Evolutionary conservation across 2,888 invertebrate species (phyloP), one percentile per base, ranked within the genome.

Genomic region (Galeruca laticollis): DNA sequence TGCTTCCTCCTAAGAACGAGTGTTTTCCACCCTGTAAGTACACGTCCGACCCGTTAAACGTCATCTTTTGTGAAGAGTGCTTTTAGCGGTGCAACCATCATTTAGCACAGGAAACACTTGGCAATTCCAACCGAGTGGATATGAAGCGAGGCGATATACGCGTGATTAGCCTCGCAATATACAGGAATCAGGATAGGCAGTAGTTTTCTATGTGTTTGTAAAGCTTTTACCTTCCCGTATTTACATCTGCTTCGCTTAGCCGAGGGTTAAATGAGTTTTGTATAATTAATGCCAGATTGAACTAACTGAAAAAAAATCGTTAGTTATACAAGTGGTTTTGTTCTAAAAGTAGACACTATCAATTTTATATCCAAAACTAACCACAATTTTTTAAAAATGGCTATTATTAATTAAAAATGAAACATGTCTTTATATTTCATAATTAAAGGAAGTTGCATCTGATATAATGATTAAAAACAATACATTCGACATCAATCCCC

Each of bases 91-190:
- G 61, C 49, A 61, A 51, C 61, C 51, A 37, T 61, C 61, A 37
- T 49, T 61, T 61, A 61, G 49, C 61, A 61, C 61, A 61, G 61
- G 61, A 61, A 61, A 61, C 61, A 61, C 61, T 61, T 61, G 61
- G 61, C 61, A 61, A 61, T 61, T 61, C 61, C 61, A 18, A 61
- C 49, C 61, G 61, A 61, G 49, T 61, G 61, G 61, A 35, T 61
- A 37, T 61, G 61, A 61, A 61, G 51, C 51, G 61, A 13, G 15
- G 31, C 47, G n/a, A 15, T 47, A 18, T 51, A 61, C 61, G 51
- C 61, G 51, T 61, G 61, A 61, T 61, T 61, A 61, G 61, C 61
- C 33, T 61, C 61, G 49, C 15, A 61, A 61, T 51, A 61, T 49
- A 13, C 61, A 49, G 13, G 61, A 33, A 35, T 57, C 26, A 15